phyloP scores from a whole-genome alignment of 2,113 vertebrate species.

The Crotalus viridis region DNA sequence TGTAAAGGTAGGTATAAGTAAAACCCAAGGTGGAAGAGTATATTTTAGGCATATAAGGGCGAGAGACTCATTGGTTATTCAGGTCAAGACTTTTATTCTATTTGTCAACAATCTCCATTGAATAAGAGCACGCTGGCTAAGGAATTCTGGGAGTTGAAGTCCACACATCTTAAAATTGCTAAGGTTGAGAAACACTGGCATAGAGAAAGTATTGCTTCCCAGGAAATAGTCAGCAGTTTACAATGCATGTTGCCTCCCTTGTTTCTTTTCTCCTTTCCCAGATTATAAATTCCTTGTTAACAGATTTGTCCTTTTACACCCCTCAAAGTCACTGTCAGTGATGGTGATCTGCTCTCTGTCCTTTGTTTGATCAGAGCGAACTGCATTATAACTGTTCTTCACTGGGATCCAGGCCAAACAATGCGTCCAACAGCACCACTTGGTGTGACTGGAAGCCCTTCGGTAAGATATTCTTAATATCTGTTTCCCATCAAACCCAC shows the following conservation, averaged over 20 bases:
- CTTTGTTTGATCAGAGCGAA: constrained; percentile 75
- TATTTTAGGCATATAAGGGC: background rate
- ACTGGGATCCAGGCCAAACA: constrained; percentile 59
- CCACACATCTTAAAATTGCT: background rate
- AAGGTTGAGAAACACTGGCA: background rate
- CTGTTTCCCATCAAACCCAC: background rate
- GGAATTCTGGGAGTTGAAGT: background rate
- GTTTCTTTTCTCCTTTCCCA: background rate
- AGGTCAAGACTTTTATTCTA: background rate
- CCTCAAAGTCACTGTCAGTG: background rate
- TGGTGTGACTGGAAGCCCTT: constrained; percentile 95
- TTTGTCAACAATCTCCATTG: background rate
- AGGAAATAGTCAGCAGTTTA: background rate
- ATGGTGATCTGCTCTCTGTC: background rate
- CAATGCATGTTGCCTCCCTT: background rate
- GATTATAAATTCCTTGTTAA: background rate
- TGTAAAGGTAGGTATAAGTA: constrained; percentile 80
- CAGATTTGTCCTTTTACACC: background rate
- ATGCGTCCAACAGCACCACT: constrained; percentile 78
- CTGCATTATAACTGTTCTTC: constrained; percentile 90
- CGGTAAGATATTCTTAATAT: constrained; percentile 72
- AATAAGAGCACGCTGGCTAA: background rate
- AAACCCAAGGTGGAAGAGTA: background rate
- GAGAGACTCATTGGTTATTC: background rate
- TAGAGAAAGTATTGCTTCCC: background rate